These are phyloP conservation scores for Agonopterix alstromeriana DNA, from an alignment of 2,888 invertebrate genomes.

Conservation along the genomic window DNA sequence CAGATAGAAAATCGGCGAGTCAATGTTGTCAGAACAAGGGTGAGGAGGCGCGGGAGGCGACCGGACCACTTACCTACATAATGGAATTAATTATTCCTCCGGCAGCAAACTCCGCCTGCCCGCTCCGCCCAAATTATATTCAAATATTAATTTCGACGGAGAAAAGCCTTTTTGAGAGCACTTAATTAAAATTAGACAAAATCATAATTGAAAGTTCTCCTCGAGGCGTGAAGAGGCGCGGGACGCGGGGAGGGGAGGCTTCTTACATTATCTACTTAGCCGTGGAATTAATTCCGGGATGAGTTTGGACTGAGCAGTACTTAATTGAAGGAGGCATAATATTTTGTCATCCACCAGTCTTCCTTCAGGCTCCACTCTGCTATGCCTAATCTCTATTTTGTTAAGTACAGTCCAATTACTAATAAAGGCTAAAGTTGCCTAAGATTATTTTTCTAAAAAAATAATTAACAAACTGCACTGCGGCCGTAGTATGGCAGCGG, in stretches of 20 bases:
- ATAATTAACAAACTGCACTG: too few species aligned
- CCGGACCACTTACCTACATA: conserved; percentile 64
- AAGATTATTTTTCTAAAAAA: neutral
- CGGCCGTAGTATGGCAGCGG: too few species aligned
- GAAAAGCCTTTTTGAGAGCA: conserved; percentile 75
- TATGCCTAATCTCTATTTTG: neutral
- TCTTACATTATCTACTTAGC: conserved; percentile 73
- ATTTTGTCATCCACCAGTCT: conserved; percentile 33
- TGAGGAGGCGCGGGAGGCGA: conserved; percentile 25
- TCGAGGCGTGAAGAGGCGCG: conserved; percentile 70
- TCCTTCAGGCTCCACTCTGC: conserved; percentile 15
- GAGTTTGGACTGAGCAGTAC: conserved; percentile 39
- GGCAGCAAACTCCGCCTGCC: conserved; percentile 74
- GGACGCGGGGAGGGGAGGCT: conserved; percentile 43
- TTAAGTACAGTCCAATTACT: too few species aligned
- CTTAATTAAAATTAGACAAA: conserved; percentile 78
- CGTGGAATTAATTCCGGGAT: conserved; percentile 64
- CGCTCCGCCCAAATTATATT: conserved; percentile 75
- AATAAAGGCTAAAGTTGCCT: neutral
- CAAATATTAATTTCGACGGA: conserved; percentile 76
- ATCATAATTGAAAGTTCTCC: conserved; percentile 77
- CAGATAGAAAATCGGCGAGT: conserved; percentile 11
- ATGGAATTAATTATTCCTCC: conserved; percentile 74
- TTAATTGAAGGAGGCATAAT: conserved; percentile 62
- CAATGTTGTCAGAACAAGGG: conserved; percentile 6